Base-by-base conservation (phyloP, 2,888 invertebrate species). In the Glyphotaelius pellucidus region DNA sequence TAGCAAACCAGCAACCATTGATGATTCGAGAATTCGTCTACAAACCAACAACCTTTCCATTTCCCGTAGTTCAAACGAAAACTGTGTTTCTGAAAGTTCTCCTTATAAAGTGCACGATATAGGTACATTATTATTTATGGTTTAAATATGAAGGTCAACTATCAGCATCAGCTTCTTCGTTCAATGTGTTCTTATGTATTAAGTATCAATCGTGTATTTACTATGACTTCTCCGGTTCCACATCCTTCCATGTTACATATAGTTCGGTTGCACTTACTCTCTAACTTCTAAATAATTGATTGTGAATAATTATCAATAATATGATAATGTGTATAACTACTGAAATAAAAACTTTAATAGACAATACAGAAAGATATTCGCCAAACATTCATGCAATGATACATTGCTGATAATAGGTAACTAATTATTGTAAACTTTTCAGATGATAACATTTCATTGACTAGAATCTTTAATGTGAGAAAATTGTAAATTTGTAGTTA, bases 231-330 rank as follows among this genome's bases (percentile, higher is more conserved):
- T 80, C 67, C 42, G 81, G 87, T 35, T 81, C 35, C 52, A 31
- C 84, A 52, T 90, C 81, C 35, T 86, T 86, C 67, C 81, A 86
- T 38, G 30, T 81, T 92, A 92, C 90, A 91, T 42, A 85, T 80
- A 91, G 84, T 90, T 92, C 81, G 52, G 85, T 90, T 89, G 87
- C 92, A 38, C 92, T 93, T 92, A 93, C 32, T 81, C 90, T 92
- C 91, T 93, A 93, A 91, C 80, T 90, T 93, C 93, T 93, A 93
- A 91, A 93, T 93, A 93, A 93, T 93, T 93, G 93, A 93, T 93
- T 93, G 93, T 92, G 92, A 91, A 92, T 91, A 90, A 91, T 92
- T 93, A 93, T 93, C 92, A 92, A 90, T 90, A 93, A 90, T 90
- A 93, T 93, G 92, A 93, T 93, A 93, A 92, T 92, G 93, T 93